Conservation (phyloP, 2,797 vertebrate species). For the Capromys pilorides region DNA sequence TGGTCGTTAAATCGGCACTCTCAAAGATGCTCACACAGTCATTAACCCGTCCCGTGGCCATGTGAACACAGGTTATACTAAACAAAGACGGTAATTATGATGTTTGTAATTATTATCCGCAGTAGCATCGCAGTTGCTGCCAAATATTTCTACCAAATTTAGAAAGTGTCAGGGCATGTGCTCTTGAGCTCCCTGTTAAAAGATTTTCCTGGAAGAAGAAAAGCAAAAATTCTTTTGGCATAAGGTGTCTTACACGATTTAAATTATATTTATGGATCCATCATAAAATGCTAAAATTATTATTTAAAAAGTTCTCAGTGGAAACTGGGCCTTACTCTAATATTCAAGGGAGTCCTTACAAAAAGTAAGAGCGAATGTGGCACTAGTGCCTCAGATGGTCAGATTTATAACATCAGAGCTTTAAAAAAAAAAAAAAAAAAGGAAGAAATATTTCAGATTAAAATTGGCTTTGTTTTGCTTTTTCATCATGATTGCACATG, state of each 20-base stretch:
- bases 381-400: background rate
- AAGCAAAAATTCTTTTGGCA: slow-evolving; percentile 39
- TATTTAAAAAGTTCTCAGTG: background rate
- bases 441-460: background rate
- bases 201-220: slow-evolving; percentile 17
- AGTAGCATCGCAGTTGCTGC: background rate
- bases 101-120: slow-evolving; percentile 40
- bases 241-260: background rate
- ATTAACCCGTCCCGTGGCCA: slow-evolving; percentile 55
- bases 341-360: background rate
- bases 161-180: background rate
- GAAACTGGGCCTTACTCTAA: background rate
- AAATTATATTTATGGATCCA: background rate
- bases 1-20: slow-evolving; percentile 47
- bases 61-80: slow-evolving; percentile 16
- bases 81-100: slow-evolving; percentile 40
- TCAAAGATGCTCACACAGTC: slow-evolving; percentile 18
- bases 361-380: background rate
- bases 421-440: background rate
- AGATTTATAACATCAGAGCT: background rate
- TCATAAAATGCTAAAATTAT: background rate
- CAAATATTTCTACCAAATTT: slow-evolving; percentile 24
- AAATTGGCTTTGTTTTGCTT: background rate
- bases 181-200: background rate
- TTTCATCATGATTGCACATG: background rate